Conservation (phyloP, 2,888 invertebrate species). For the Malthinus seriepunctatus region DNA sequence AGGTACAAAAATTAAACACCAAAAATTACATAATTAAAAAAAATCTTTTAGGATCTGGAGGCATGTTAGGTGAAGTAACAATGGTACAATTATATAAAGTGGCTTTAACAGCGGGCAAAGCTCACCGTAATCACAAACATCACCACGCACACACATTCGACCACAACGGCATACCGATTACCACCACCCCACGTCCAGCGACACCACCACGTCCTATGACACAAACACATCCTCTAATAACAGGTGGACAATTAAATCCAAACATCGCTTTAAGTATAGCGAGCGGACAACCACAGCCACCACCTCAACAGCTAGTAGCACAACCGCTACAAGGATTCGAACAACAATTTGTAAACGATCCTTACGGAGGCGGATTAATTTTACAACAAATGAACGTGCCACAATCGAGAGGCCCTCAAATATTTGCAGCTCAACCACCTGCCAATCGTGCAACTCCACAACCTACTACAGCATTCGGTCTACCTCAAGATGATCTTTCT, state of each 20-base stretch:
- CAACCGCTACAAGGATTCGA: slow-evolving; percentile 62
- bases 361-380: slow-evolving; percentile 36
- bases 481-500: slow-evolving; percentile 29
- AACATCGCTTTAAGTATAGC: slow-evolving; percentile 60
- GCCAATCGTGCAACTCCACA: slow-evolving; percentile 32
- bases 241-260: slow-evolving; percentile 67
- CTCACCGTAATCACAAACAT: slow-evolving; percentile 85
- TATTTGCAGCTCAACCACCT: slow-evolving; percentile 18
- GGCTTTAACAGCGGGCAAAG: slow-evolving; percentile 82
- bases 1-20: slow-evolving; percentile 45
- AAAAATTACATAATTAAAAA: neutral
- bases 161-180: slow-evolving; percentile 69
- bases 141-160: slow-evolving; percentile 83
- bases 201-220: slow-evolving; percentile 59
- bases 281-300: slow-evolving; percentile 27
- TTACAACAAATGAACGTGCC: slow-evolving; percentile 37
- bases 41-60: slow-evolving; percentile 59
- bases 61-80: slow-evolving; percentile 75
- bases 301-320: slow-evolving; percentile 51
- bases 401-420: slow-evolving; percentile 29
- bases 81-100: slow-evolving; percentile 80
- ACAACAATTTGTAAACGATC: slow-evolving; percentile 61
- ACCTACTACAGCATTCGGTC: slow-evolving; percentile 22
- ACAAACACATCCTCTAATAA: slow-evolving; percentile 59
- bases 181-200: slow-evolving; percentile 62